Conservation (phyloP, 2,888 invertebrate species). For the Odontothrips loti region DNA sequence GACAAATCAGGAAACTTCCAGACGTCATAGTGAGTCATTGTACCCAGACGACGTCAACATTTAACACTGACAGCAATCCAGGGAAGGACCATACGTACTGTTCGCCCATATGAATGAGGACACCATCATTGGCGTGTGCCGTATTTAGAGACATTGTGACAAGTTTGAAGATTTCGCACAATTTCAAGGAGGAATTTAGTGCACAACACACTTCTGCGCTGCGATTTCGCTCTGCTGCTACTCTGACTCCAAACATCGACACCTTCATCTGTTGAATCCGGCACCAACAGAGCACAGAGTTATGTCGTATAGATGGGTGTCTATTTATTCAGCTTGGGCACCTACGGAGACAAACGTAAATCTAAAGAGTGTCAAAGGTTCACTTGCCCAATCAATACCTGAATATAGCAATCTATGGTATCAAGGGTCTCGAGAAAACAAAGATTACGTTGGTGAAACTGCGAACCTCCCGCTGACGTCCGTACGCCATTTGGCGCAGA, state of each 20-base stretch:
- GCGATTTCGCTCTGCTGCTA: neutral
- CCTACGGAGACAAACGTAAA: too few relatives aligned
- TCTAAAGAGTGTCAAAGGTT: too few relatives aligned
- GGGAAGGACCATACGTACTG: constrained; percentile 60
- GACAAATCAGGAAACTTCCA: neutral
- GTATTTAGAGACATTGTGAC: constrained; percentile 88
- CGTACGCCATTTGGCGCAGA: constrained; percentile 2
- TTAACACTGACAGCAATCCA: constrained; percentile 36
- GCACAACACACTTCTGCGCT: neutral
- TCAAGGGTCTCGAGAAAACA: too few relatives aligned
- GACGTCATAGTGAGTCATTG: constrained; percentile 28
- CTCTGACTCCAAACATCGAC: neutral
- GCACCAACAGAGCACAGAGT: too few relatives aligned
- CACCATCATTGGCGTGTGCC: constrained; percentile 87
- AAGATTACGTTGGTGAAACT: neutral
- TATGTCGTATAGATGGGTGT: too few relatives aligned
- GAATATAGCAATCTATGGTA: too few relatives aligned
- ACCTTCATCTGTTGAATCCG: neutral
- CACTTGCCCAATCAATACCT: too few relatives aligned
- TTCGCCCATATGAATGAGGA: constrained; percentile 92
- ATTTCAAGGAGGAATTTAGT: neutral
- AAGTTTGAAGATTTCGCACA: too few relatives aligned
- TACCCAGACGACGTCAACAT: neutral
- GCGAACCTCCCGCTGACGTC: neutral
- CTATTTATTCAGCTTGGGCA: too few relatives aligned